Base-by-base conservation (phyloP, 2,113 vertebrate species). In the Gracilinanus agilis region DNA sequence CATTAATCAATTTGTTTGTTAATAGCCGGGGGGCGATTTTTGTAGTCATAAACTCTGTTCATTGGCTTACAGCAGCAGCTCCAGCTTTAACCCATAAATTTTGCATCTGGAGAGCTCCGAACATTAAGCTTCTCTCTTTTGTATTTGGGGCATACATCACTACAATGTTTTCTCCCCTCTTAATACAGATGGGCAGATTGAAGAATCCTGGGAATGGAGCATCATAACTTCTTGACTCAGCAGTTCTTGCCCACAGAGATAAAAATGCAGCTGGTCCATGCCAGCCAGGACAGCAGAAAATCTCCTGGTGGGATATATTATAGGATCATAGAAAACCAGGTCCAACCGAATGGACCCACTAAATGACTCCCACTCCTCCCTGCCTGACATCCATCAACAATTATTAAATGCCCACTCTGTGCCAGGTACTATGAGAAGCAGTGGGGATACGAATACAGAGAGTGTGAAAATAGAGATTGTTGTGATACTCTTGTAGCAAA, bases 1-100 rank as follows among this genome's bases (percentile, higher is more conserved):
- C 93, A 96, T 94, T 24, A 90, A 0, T 4, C 83, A 34, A 29
- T 96, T 97, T 95, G 11, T 95, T 98, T 97, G 92, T 54, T 91
- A 89, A 93, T 94, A 96, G 53, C 67, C 95, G 83, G n/a, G n/a
- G 88, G 44, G 29, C 91, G 92, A 97, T 96, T 93, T 40, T 21
- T 95, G 40, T 19, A 94, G 9, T 88, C 92, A 91, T 92, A 95
- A 95, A 55, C 55, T 95, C 53, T 53, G 11, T 67, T 95, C 34
- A 4, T 54, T 94, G 55, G 10, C 92, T 75, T 90, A 88, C 89
- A 95, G 96, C 75, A 94, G 3, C 44, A 61, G 34, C 55, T 54
- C 53, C 93, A 92, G 93, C 49, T 94, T 96, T 97, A 96, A 93
- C 55, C 94, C 89, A 93, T 90, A 53, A 24, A 95, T 93, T 8